phyloP scores from a whole-genome alignment of 2,888 invertebrate genomes.

The Nephrotoma appendiculata region DNA sequence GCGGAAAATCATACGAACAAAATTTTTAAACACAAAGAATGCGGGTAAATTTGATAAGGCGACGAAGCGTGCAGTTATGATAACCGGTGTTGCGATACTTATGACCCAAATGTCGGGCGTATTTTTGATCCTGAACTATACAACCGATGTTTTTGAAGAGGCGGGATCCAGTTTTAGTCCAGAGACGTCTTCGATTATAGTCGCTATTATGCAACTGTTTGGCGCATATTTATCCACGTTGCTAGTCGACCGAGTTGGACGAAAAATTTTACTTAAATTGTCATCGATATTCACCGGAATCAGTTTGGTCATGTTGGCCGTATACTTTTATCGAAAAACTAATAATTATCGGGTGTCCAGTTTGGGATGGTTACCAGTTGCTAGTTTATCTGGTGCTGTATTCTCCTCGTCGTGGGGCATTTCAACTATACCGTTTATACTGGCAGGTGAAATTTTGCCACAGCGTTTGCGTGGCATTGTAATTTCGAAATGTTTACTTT shows the following conservation, averaged over 20 bases:
- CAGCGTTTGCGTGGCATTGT: constrained; percentile 15
- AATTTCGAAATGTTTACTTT: constrained; percentile 11
- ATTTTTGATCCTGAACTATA: constrained; percentile 28
- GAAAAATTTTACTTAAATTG: constrained; percentile 19
- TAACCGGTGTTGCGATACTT: constrained; percentile 23
- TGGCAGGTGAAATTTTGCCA: constrained; percentile 25
- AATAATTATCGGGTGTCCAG: constrained; percentile 17
- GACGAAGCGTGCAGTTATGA: constrained; percentile 18
- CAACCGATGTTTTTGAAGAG: constrained; percentile 25
- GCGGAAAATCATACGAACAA: not conserved
- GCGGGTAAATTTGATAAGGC: constrained; percentile 14
- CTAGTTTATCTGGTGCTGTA: constrained; percentile 26
- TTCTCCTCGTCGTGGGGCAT: constrained; percentile 26
- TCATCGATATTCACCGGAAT: constrained; percentile 24
- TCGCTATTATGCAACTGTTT: constrained; percentile 25
- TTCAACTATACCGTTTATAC: constrained; percentile 25
- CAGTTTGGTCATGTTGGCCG: constrained; percentile 21
- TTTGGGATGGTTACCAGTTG: constrained; percentile 27
- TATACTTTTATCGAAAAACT: constrained; percentile 19
- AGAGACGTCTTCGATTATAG: constrained; percentile 24
- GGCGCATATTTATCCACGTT: constrained; percentile 26
- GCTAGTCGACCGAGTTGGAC: constrained; percentile 26
- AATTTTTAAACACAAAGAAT: not conserved
- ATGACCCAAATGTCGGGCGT: constrained; percentile 27
- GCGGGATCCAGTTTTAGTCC: constrained; percentile 26